Percentiles rank a stretch among this genome's conserved stretches.
phyloP scores from a whole-genome alignment of 2,797 vertebrate species.

The Nyctalus aviator region DNA sequence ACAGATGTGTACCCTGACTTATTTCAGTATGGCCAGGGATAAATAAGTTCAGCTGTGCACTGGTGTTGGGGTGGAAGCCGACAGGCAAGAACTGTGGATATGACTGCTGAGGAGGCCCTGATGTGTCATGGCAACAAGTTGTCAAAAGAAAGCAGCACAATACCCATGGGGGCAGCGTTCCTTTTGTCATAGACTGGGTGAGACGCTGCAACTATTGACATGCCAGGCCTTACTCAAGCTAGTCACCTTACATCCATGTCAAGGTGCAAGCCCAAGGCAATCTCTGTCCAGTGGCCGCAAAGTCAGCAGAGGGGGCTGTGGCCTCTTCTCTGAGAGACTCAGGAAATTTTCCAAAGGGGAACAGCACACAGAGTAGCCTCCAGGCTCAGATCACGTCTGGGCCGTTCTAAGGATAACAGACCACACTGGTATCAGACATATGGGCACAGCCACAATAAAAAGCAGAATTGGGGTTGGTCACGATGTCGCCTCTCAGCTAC shows the following conservation, averaged over 20 bases:
- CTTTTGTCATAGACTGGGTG: accelerated
- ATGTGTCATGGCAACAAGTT: not conserved
- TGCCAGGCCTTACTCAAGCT: accelerated
- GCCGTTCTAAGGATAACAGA: not conserved
- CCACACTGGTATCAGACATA: accelerated
- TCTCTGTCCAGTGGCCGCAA: accelerated
- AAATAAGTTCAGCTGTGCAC: accelerated
- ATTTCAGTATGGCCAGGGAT: accelerated
- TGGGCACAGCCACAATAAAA: accelerated
- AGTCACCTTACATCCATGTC: accelerated
- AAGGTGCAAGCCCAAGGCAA: accelerated
- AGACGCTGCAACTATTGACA: accelerated
- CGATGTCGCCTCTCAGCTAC: accelerated
- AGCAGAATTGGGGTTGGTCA: too few species aligned
- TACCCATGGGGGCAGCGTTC: not conserved
- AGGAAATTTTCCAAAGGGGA: accelerated
- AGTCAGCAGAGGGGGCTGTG: accelerated
- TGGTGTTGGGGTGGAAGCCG: accelerated
- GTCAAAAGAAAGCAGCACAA: too few species aligned
- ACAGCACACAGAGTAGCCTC: not conserved
- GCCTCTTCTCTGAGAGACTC: accelerated
- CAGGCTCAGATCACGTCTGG: accelerated
- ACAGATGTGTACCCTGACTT: accelerated
- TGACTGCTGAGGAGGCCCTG: not conserved
- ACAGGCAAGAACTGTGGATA: not conserved